Base-by-base conservation (phyloP, 2,888 invertebrate genomes). In the Sarcophaga rosellei region DNA sequence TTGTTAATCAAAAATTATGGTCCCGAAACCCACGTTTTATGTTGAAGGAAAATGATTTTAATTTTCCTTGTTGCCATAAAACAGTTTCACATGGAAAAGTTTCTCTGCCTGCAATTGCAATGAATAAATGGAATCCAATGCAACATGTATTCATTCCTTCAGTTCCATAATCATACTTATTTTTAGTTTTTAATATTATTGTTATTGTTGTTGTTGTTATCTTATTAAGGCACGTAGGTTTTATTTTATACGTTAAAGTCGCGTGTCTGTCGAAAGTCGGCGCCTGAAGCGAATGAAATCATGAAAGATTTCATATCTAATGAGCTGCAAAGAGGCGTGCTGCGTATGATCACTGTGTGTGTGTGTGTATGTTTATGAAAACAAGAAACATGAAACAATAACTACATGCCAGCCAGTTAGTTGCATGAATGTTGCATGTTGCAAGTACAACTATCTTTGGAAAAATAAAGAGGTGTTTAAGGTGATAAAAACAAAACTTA, bases 241-340 rank as follows among this genome's bases (percentile, higher is more conserved):
- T 78, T 47, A 6, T 35, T 35, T 35, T 35, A 35, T 8, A 53
- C 15, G 77, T 47, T 74, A 25, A 78, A 86, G 86, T 84, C 84
- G 86, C 86, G 86, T 86, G 84, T 86, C 84, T 84, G 86, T 84
- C 70, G 75, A 86, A 86, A 84, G 86, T 81, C 86, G 86, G 86
- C 86, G 86, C 86, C 86, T 81, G 59, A 59, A 47, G 85, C 81
- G 61, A 75, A 77, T 35, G 35, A 35, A 35, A 35, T 35, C 35
- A 78, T 62, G 70, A 65, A 84, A 73, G 45, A 86, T 76, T 77
- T 78, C 78, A 78, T 84, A 84, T 80, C 82, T 76, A 86, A 82
- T 82, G 79, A 86, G 76, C 79, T 82, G 85, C 63, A 70, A 84
- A 81, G 69, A 86, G 86, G 81, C 74, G 84, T 81, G 57, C 77